Evolutionary conservation across 1,140 invertebrate genomes (phyloP), one percentile per base, ranked within the genome.

Genomic region (Drosophila navojoa): DNA sequence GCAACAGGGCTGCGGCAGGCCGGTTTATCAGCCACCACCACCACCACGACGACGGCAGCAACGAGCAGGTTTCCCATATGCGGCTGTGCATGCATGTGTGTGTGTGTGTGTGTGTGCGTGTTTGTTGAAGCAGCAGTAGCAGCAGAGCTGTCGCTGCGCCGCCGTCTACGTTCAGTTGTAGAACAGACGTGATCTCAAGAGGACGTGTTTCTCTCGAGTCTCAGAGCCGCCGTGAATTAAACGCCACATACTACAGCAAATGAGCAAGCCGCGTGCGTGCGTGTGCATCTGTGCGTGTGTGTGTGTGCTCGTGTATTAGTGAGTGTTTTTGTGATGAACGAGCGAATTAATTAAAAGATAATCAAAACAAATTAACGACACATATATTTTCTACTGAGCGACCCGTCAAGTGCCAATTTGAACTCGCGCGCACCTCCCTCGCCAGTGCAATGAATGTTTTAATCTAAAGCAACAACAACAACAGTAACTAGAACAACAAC

Each of bases 151-250:
- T 68, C 40, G 22, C 19, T 58, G 67, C 42, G 61, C 6, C 42
- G 44, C 54, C 52, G 57, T 54, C 49, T 47, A 57, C 63, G 72
- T 91, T 86, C 79, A 91, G 84, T 91, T 85, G 84, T 85, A 90
- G 77, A 91, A 91, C 85, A 91, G 91, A 91, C 91, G 90, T 91
- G 90, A 86, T 86, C 90, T 91, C 82, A 90, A 89, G 77, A 85
- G 77, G 91, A 92, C 91, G 90, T 91, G 81, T 90, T 64, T 82
- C 74, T 70, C 60, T 64, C 64, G 76, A 67, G 66, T 74, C 40
- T 67, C 27, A 67, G 54, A 72, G 62, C 47, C 68, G 63, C 59
- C 67, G 64, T 69, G 62, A 49, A 45, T 42, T 62, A 44, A 40
- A 47, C 29, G 71, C 29, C 53, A 44, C 58, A 57, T 49, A 32